These are phyloP conservation scores for Ashinkailepas kermadecensis DNA, from an alignment of 2,888 invertebrate species.

Conservation along the genomic window DNA sequence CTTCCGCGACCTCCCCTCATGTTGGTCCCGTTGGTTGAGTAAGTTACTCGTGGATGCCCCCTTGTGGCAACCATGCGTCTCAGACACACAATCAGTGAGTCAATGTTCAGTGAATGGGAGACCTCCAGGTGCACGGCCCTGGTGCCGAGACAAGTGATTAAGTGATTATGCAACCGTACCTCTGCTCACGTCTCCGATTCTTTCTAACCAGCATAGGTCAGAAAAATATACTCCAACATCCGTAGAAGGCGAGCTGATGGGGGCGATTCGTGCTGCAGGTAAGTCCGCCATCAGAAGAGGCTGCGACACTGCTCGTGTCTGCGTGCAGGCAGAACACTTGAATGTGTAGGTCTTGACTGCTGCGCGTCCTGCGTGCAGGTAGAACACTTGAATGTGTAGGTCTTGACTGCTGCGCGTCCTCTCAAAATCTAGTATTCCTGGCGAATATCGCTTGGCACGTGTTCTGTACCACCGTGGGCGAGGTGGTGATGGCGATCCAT, in stretches of 20 bases:
- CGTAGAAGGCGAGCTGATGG: too few species aligned
- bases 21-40: neutral
- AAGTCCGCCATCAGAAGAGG: too few species aligned
- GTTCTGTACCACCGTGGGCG: neutral
- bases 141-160: neutral
- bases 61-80: too few species aligned
- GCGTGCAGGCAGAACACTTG: neutral
- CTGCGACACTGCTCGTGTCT: too few species aligned
- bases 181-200: neutral
- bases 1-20: neutral
- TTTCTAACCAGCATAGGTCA: neutral
- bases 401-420: neutral
- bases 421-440: neutral
- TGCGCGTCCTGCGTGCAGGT: neutral
- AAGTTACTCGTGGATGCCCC: neutral
- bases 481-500: neutral
- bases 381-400: neutral
- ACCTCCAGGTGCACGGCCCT: neutral
- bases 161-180: neutral
- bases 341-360: neutral
- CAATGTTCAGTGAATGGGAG: neutral
- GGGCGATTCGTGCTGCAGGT: too few species aligned
- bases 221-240: neutral
- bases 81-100: neutral
- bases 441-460: neutral